Conservation (phyloP, 2,888 invertebrate species). For the Sisyra terminalis region DNA sequence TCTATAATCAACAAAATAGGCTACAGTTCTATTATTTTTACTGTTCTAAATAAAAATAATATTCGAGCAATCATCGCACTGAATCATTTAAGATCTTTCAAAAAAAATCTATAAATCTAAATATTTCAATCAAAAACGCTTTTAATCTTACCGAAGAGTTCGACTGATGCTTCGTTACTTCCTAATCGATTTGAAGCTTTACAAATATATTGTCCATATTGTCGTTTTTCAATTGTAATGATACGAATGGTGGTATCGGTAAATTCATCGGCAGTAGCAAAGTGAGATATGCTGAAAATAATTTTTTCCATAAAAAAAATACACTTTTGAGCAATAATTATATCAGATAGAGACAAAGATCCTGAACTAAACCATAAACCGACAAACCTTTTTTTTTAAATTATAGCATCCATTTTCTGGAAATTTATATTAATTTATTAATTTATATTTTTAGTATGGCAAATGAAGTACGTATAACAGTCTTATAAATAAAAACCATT, state of each 20-base stretch:
- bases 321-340: too few species aligned
- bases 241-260: conserved; percentile 80
- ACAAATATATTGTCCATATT: conserved; percentile 74
- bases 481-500: too few species aligned
- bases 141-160: conserved; percentile 55
- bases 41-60: too few species aligned
- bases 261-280: conserved; percentile 82
- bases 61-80: too few species aligned
- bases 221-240: conserved; percentile 79
- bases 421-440: too few species aligned
- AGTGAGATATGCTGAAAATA: conserved; percentile 58
- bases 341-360: too few species aligned
- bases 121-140: not conserved
- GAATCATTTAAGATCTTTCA: not conserved
- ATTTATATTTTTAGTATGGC: too few species aligned
- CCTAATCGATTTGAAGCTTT: conserved; percentile 82
- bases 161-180: conserved; percentile 58
- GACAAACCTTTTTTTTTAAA: not conserved
- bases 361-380: too few species aligned
- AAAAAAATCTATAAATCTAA: not conserved
- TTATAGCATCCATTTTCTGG: not conserved
- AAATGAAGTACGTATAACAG: too few species aligned
- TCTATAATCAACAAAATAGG: too few species aligned
- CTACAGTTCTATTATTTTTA: too few species aligned
- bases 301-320: not conserved